A percentile compares a stretch with the other conserved stretches of the same genome.
phyloP scores from a whole-genome alignment of 2,113 vertebrate genomes.

The Puffinus mauretanicus region DNA sequence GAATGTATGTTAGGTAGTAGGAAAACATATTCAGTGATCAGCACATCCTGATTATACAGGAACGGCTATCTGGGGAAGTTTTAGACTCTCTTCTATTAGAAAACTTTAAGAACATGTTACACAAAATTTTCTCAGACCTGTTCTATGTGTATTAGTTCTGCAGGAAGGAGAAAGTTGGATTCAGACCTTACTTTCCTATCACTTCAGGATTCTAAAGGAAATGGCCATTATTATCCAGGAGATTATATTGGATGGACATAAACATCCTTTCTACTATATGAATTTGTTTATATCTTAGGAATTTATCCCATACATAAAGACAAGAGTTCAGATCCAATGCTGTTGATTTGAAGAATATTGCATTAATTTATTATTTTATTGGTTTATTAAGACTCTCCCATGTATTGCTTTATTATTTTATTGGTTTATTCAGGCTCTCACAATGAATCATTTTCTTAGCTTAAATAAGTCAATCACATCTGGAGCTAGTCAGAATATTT shows the following conservation, averaged over 20 bases:
- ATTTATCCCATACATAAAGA: neutral
- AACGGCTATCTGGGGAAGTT: neutral
- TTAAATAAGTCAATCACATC: conserved; percentile 56
- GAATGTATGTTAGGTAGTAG: neutral
- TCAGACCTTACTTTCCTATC: neutral
- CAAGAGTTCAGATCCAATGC: neutral
- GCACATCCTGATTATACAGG: neutral
- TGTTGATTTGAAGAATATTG: neutral
- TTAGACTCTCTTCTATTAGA: neutral
- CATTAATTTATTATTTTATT: conserved; percentile 16
- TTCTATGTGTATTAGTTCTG: neutral
- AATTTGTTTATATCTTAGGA: neutral
- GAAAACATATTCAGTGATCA: neutral
- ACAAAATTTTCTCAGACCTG: neutral
- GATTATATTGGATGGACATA: neutral
- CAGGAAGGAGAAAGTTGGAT: neutral
- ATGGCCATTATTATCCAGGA: neutral
- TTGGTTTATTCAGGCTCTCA: conserved; percentile 20
- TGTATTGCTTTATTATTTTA: neutral
- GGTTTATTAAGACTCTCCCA: neutral
- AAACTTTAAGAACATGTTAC: neutral
- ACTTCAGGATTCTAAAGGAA: neutral
- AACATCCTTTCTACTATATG: neutral
- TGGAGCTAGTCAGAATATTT: conserved; percentile 56
- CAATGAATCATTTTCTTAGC: conserved; percentile 48